Evolutionary conservation across 2,888 invertebrate genomes (phyloP).

Genomic region (Diarsia brunnea): DNA sequence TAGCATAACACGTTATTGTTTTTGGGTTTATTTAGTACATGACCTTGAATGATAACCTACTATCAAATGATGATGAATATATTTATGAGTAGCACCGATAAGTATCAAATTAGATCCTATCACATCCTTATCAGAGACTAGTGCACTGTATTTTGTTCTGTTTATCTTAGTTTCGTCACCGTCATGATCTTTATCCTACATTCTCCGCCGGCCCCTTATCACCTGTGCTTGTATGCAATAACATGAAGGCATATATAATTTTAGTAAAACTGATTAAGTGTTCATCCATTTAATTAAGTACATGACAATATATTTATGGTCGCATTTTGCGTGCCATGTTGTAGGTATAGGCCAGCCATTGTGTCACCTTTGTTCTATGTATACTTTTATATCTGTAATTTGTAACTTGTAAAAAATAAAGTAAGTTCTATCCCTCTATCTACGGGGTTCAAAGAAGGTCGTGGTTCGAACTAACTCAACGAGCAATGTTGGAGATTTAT

Average conservation of each 20-base stretch:
- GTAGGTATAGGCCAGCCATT: neutral
- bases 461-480: neutral
- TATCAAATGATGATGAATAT: constrained; percentile 30
- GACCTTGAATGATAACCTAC: constrained; percentile 27
- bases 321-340: too few species aligned
- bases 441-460: neutral
- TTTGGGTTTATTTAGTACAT: neutral
- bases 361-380: neutral
- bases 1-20: neutral
- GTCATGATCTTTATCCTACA: neutral
- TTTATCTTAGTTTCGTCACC: neutral
- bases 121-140: neutral
- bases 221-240: too few species aligned
- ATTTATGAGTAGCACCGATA: constrained; percentile 13
- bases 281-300: too few species aligned
- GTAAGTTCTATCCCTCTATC: neutral
- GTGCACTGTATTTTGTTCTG: neutral
- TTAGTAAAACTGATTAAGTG: too few species aligned
- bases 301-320: too few species aligned
- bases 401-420: neutral
- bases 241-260: too few species aligned
- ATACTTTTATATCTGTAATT: neutral
- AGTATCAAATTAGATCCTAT: constrained; percentile 19
- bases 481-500: neutral
- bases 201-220: too few species aligned